Evolutionary conservation across 2,888 invertebrate genomes (phyloP), one percentile per base, ranked within the genome.

Genomic region (Dascillus cervinus): DNA sequence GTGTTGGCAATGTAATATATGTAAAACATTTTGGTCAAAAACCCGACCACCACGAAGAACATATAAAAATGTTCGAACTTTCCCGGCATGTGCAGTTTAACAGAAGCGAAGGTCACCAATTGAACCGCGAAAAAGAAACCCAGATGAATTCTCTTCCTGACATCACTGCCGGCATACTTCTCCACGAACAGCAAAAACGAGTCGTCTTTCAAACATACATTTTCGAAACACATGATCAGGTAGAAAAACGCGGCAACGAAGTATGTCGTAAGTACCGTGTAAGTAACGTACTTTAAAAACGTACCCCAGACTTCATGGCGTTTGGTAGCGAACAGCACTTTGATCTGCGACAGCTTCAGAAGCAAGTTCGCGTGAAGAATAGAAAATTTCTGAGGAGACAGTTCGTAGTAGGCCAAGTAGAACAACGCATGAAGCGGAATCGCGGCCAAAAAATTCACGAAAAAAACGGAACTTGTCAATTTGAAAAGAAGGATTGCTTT

Each of bases 1-100:
- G 67, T 67, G 53, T 67, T 68, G 1, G 43, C 19, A 12, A 33
- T 2, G 12, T 28, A 29, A 13, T 11, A 33, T 11, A 43, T 32
- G 11, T 20, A 14, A 12, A 32, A 26, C 20, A 40, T 26, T 3
- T 32, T 39, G 2, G 23, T 3, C 4, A 29, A n/a, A 2, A 39
- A 13, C 1, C 33, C 26, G 4, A 21, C 9, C 2, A 25, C 9
- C 3, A 25, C n/a, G 2, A 36, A 26, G 2, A 13, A 12, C 8
- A 10, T 9, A 11, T 23, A 20, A 3, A 34, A 11, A 1, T 31
- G 9, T 12, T 12, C 11, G 3, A 24, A 4, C 5, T 6, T 4
- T n/a, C 25, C 25, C 6, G 10, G 1, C 3, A 9, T 11, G 4
- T 5, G 6, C 10, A 23, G 10, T 4, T 0, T 1, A 1, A 33